Percentiles rank a stretch among this genome's conserved stretches.
These are phyloP conservation scores for Lophochroa leadbeateri DNA, from an alignment of 2,113 vertebrate genomes.

Conservation along the genomic window DNA sequence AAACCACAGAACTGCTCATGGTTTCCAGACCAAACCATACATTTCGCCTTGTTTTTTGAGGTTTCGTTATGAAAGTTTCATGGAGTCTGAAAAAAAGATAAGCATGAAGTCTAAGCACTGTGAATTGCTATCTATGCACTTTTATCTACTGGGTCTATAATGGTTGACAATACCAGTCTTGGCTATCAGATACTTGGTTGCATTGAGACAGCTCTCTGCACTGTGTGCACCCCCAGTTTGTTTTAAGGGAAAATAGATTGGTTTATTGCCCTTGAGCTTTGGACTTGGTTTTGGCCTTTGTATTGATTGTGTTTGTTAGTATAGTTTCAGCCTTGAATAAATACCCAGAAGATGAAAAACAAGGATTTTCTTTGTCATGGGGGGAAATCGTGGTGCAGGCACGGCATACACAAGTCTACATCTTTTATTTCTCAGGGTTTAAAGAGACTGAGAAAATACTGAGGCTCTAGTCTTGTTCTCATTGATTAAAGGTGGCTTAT, in stretches of 20 bases:
- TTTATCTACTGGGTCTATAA: background rate
- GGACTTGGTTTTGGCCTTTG: background rate
- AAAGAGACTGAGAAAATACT: background rate
- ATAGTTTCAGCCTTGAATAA: background rate
- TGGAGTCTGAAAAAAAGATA: background rate
- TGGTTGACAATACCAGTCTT: background rate
- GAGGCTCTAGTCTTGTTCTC: background rate
- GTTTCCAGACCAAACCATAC: conserved; percentile 50
- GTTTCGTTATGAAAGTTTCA: background rate
- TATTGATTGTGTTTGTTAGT: background rate
- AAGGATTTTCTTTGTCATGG: background rate
- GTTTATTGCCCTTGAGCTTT: background rate
- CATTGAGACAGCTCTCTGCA: background rate
- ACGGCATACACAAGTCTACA: background rate
- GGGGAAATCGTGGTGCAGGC: background rate
- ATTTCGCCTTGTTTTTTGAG: background rate
- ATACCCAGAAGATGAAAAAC: background rate
- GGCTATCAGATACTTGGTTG: background rate
- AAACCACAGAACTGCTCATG: conserved; percentile 59
- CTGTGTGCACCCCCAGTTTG: rapidly evolving
- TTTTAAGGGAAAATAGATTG: background rate
- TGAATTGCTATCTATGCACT: background rate
- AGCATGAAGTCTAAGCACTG: background rate
- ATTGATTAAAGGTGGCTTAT: background rate
- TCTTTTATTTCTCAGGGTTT: background rate